These are phyloP conservation scores for Semnornis frantzii DNA, from an alignment of 2,113 vertebrate species.

Conservation along the genomic window DNA sequence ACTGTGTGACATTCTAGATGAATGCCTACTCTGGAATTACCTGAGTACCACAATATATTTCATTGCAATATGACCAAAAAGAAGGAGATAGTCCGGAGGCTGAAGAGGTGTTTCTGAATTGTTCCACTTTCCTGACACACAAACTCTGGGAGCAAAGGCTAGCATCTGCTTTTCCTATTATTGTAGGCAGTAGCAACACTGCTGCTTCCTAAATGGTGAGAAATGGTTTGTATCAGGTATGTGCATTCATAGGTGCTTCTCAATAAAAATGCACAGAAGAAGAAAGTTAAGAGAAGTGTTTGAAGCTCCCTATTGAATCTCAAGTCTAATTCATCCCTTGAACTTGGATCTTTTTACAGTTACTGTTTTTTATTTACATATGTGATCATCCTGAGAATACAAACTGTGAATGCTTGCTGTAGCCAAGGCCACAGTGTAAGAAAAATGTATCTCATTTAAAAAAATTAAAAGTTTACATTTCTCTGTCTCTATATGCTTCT, in stretches of 20 bases:
- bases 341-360: not conserved
- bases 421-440: not conserved
- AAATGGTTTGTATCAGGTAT: not conserved
- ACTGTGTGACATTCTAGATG: not conserved
- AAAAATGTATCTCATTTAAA: not conserved
- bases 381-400: not conserved
- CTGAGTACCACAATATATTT: not conserved
- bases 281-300: not conserved
- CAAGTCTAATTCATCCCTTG: not conserved
- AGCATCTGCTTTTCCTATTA: not conserved
- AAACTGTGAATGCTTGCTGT: not conserved
- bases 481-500: not conserved
- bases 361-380: not conserved
- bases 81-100: not conserved
- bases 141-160: not conserved
- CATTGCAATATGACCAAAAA: not conserved
- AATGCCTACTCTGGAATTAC: not conserved
- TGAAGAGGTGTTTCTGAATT: not conserved
- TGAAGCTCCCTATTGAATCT: not conserved
- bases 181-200: not conserved
- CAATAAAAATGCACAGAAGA: not conserved
- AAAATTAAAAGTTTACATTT: not conserved
- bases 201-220: not conserved
- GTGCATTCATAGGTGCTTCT: not conserved
- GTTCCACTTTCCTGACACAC: not conserved